Evolutionary conservation across 2,797 vertebrate genomes (phyloP).

Genomic region (Microtus agrestis): DNA sequence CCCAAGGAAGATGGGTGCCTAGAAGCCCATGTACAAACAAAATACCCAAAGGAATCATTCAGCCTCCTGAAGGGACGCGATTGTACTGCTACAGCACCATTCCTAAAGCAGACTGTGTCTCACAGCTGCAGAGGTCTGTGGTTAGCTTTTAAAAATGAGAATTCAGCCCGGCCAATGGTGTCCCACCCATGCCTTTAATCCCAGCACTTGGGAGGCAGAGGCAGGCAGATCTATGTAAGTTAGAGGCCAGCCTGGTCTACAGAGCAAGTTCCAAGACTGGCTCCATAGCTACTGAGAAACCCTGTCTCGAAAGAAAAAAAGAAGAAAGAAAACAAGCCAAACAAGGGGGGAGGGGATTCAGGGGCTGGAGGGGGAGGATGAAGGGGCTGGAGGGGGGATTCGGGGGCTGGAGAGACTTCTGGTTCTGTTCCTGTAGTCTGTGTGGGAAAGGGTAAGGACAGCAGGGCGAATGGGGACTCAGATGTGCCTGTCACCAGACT

Average conservation of each 20-base stretch:
- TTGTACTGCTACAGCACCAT: too few relatives aligned
- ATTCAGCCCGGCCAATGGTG: too few relatives aligned
- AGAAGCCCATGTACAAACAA: not conserved
- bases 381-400: not conserved
- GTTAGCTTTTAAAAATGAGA: not conserved
- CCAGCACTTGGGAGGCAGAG: too few relatives aligned
- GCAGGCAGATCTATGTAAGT: too few relatives aligned
- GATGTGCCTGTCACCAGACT: not conserved
- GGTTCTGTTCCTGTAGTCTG: not conserved
- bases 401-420: not conserved
- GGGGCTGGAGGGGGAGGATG: too few relatives aligned
- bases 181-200: too few relatives aligned
- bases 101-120: not conserved
- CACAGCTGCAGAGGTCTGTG: not conserved
- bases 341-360: too few relatives aligned
- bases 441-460: not conserved
- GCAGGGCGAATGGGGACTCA: not conserved
- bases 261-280: too few relatives aligned
- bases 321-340: too few relatives aligned
- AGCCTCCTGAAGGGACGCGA: not conserved
- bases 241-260: too few relatives aligned
- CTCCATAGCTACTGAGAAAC: too few relatives aligned
- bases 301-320: too few relatives aligned
- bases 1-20: accelerated
- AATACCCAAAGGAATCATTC: not conserved